Base-by-base conservation (phyloP, 2,797 vertebrate species). In the Neosilurus mollespiculum region DNA sequence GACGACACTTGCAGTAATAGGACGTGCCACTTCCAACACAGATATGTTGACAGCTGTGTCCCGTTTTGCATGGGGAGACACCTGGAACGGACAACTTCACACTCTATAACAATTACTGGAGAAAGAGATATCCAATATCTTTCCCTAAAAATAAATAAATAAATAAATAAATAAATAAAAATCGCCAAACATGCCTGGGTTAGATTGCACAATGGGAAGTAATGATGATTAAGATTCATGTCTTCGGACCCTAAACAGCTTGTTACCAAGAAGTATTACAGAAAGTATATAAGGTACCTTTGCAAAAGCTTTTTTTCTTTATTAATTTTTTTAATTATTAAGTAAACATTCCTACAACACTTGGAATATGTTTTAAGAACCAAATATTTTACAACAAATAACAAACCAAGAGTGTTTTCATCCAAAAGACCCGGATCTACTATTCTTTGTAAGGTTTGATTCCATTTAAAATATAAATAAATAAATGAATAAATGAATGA, bases 21-120 rank as follows among this genome's bases (percentile, higher is more conserved):
- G 86, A 90, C 6, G 87, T 90, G 2, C 30, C 83, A 0, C 82
- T 89, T 0, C 88, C 91, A 81, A 93, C 86, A 0, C 94, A 95
- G 80, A 93, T 26, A 54, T 95, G 95, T 83, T 94, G 89, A 10
- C 95, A 95, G 70, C 90, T 85, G 0, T 95, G 94, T 81, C 90
- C 90, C 0, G 91, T 87, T 0, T 87, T 91, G 72, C 95, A 95
- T 66, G 78, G 16, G 0, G 93, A 90, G 77, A 81, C 2, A 81
- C 89, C 92, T 93, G 87, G 53, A 78, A 86, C 53, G 73, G 73
- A 54, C 43, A 62, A 84, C 58, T 14, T 83, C 34, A 26, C 22
- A 71, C 26, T 73, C 34, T 53, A 70, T 34, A 58, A 65, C 24
- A 64, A 64, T 78, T 24, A 24, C 34, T 0, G 22, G 58, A 62